phyloP scores from a whole-genome alignment of 1,140 invertebrate species.

The Maconellicoccus hirsutus region DNA sequence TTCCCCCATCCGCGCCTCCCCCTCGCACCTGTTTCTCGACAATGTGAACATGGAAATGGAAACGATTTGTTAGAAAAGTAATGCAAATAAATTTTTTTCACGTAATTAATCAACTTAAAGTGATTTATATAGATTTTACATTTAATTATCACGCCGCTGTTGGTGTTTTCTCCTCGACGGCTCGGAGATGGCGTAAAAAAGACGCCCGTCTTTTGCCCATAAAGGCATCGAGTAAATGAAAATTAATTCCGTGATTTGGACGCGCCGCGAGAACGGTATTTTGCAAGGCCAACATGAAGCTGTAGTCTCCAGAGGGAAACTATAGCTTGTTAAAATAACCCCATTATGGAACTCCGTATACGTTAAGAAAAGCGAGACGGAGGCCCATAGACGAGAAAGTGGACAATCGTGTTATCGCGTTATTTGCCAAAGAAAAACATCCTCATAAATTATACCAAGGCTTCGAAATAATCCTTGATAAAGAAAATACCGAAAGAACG shows the following conservation, averaged over 20 bases:
- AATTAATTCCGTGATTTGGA: not conserved
- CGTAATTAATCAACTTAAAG: not conserved
- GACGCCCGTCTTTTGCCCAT: not conserved
- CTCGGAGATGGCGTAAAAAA: too few relatives aligned
- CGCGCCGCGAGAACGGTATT: too few relatives aligned
- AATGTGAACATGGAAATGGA: not conserved
- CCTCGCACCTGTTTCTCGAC: not conserved
- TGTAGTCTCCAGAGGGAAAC: not conserved
- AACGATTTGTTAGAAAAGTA: not conserved
- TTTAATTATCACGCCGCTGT: not conserved
- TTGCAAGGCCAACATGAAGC: not conserved
- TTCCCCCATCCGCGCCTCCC: not conserved
- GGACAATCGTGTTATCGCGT: not conserved
- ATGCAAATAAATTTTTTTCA: slow-evolving; percentile 6
- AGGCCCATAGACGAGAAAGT: not conserved
- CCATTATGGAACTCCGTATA: not conserved
- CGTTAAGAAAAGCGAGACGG: not conserved
- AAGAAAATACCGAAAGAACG: too few relatives aligned
- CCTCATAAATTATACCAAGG: not conserved
- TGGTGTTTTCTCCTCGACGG: too few relatives aligned
- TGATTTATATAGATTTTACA: not conserved
- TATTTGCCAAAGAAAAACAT: not conserved
- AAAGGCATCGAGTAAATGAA: not conserved
- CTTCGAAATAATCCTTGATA: too few relatives aligned
- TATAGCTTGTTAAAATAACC: not conserved